Base-by-base conservation (phyloP, 2,797 vertebrate genomes). In the Ctenopoma kingsleyae region DNA sequence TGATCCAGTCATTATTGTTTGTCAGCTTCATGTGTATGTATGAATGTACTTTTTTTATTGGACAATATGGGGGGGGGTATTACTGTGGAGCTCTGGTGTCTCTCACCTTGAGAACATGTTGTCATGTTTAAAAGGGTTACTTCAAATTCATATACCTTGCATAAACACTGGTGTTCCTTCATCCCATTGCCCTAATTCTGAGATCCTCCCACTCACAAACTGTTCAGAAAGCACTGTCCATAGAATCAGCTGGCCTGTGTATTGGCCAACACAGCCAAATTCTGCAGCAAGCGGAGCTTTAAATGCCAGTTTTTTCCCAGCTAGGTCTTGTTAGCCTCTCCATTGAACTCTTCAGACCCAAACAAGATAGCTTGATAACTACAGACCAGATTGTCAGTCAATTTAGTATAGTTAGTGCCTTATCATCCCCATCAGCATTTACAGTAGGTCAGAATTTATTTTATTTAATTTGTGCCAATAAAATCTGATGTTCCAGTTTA, bases 121-220 rank as follows among this genome's bases (percentile, higher is more conserved):
- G 57, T 61, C 9, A 50, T 47, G 16, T 59, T 61, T 23, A 6
- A 40, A 56, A 16, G 30, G 12, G 40, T 76, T 54, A 32, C 46
- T 50, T 57, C 22, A 74, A 50, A 70, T 51, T 79, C 19, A 41
- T 67, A 55, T 53, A 53, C 8, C 10, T 67, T 51, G 17, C 69
- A 59, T 53, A 46, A 67, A 77, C 49, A 65, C 23, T 3, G 49
- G 61, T 74, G 41, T 59, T 55, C 56, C 51, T 83, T 94, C 75
- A 82, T 88, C 60, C 72, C 57, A 53, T 81, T 87, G 86, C 72
- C 81, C 90, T 91, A 90, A 84, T 87, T 92, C 61, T 70, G 59
- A 89, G 83, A 87, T 89, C 85, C 87, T 87, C 91, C 92, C 88
- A 92, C 92, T 85, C 69, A 15, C 91, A 91, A 88, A 89, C 92